phyloP scores from a whole-genome alignment of 2,797 vertebrate genomes.

The Artibeus lituratus region DNA sequence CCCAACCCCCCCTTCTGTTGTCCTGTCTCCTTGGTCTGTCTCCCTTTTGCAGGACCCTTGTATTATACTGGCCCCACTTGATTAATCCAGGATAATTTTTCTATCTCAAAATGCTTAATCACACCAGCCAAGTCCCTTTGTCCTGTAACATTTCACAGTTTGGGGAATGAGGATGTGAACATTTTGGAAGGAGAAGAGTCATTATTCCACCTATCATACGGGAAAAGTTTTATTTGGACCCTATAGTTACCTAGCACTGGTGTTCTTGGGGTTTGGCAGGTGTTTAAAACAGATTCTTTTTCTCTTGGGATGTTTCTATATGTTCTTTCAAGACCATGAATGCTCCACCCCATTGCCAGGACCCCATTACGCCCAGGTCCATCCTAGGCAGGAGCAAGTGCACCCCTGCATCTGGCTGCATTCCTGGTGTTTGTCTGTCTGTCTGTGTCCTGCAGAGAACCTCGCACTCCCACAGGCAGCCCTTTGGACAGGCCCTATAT shows the following conservation, averaged over 20 bases:
- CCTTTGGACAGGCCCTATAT: neutral
- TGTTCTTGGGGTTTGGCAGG: neutral
- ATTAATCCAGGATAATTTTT: neutral
- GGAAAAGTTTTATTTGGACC: neutral
- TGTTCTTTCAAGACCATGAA: neutral
- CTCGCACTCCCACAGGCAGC: neutral
- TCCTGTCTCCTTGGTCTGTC: neutral
- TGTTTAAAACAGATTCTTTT: neutral
- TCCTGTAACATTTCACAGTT: neutral
- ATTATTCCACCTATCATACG: neutral
- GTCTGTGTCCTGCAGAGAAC: neutral
- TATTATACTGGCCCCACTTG: neutral
- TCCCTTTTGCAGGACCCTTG: neutral
- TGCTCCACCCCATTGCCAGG: neutral
- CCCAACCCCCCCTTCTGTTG: neutral
- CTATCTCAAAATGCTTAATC: neutral
- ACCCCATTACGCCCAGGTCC: neutral
- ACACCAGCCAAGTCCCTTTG: neutral
- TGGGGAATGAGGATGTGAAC: neutral
- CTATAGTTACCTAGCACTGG: neutral
- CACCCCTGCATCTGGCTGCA: neutral
- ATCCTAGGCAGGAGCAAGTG: neutral
- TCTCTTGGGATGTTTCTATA: neutral
- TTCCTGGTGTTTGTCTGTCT: neutral
- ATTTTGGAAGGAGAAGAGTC: neutral